These are phyloP conservation scores for Hydropsyche tenuis DNA, from an alignment of 1,140 invertebrate genomes.

Conservation along the genomic window DNA sequence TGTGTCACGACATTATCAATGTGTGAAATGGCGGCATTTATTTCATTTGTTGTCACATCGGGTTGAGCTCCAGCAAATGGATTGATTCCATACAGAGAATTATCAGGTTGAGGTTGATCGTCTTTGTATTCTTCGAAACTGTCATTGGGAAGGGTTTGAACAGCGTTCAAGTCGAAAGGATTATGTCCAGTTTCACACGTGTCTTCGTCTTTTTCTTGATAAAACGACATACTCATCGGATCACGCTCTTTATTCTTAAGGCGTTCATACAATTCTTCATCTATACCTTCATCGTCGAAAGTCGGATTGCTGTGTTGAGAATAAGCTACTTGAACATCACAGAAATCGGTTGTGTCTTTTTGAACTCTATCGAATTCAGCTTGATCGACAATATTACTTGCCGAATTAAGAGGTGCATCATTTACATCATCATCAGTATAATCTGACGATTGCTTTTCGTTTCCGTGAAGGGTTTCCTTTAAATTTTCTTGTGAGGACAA, in stretches of 20 bases:
- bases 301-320: slow-evolving; percentile 54
- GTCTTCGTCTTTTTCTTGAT: slow-evolving; percentile 68
- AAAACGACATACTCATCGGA: slow-evolving; percentile 75
- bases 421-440: slow-evolving; percentile 39
- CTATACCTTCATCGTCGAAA: slow-evolving; percentile 55
- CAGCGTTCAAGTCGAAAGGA: slow-evolving; percentile 69
- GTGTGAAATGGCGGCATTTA: slow-evolving; percentile 46
- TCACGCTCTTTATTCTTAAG: slow-evolving; percentile 65
- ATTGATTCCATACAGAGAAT: slow-evolving; percentile 33
- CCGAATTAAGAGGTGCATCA: not conserved
- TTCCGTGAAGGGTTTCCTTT: slow-evolving; percentile 47
- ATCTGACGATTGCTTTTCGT: slow-evolving; percentile 42
- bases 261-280: slow-evolving; percentile 61
- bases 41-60: slow-evolving; percentile 43
- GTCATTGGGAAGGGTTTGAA: slow-evolving; percentile 66
- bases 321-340: slow-evolving; percentile 59
- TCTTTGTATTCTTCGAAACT: slow-evolving; percentile 63
- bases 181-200: slow-evolving; percentile 60
- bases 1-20: slow-evolving; percentile 45
- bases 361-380: slow-evolving; percentile 62
- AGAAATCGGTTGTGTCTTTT: slow-evolving; percentile 63
- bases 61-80: slow-evolving; percentile 28
- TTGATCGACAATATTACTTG: slow-evolving; percentile 33
- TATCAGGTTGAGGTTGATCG: slow-evolving; percentile 49
- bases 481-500: slow-evolving; percentile 49